These are phyloP conservation scores for Alviniconcha marisindica DNA, from an alignment of 1,140 invertebrate species.

Conservation along the genomic window DNA sequence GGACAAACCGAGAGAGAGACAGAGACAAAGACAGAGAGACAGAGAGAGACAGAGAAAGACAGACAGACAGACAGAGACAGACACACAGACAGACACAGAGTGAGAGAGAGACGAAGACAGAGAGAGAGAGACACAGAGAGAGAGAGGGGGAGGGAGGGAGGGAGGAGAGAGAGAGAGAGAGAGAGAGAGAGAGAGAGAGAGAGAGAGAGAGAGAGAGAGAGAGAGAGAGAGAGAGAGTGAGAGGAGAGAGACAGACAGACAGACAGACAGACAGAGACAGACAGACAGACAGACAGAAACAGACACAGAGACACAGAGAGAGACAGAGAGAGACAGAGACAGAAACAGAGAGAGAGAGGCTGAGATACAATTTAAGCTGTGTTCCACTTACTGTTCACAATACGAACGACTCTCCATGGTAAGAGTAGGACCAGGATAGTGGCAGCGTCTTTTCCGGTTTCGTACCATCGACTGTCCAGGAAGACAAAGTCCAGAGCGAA, in stretches of 20 bases:
- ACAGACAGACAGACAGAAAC: background rate
- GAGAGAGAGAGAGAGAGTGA: background rate
- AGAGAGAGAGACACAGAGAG: constrained; percentile 18
- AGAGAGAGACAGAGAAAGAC: background rate
- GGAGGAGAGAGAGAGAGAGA: background rate
- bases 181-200: background rate
- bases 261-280: background rate
- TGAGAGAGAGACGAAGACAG: too few species aligned
- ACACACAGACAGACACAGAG: background rate
- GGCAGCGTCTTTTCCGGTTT: constrained; percentile 62
- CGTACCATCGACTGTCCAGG: constrained; percentile 64
- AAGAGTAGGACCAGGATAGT: constrained; percentile 61
- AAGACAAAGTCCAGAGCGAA: constrained; percentile 62
- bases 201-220: background rate
- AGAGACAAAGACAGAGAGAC: background rate
- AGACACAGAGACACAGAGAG: background rate
- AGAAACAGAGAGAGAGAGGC: constrained; percentile 11
- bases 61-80: background rate
- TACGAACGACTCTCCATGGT: constrained; percentile 64
- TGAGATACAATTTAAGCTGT: background rate
- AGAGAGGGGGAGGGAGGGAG: constrained; percentile 2
- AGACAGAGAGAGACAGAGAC: background rate
- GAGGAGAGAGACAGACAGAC: background rate
- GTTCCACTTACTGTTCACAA: constrained; percentile 63
- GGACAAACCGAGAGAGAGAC: background rate